Evolutionary conservation across 1,140 invertebrate species (phyloP).

Genomic region (Ips typographus): DNA sequence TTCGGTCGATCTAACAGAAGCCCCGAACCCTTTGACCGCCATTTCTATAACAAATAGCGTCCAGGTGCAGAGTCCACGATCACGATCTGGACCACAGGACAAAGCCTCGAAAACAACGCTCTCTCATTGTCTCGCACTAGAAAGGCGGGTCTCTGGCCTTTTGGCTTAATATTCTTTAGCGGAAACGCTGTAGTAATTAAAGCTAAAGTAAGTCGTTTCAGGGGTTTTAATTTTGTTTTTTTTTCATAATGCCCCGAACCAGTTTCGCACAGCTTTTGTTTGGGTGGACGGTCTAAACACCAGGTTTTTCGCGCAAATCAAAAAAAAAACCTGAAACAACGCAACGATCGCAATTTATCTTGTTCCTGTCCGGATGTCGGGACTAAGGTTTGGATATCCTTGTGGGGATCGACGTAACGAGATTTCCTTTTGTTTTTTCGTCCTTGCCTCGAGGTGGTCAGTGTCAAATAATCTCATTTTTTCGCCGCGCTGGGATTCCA

Average conservation of each 20-base stretch:
- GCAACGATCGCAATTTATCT: conserved; percentile 12
- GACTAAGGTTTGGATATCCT: conserved; percentile 13
- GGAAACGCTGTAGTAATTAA: conserved; percentile 18
- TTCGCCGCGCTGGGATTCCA: conserved; percentile 17
- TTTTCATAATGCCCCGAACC: conserved; percentile 2
- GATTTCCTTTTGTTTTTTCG: conserved; percentile 35
- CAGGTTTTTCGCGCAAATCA: background rate
- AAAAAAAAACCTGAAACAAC: conserved; percentile 3
- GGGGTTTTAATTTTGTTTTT: background rate
- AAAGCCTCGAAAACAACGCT: conserved; percentile 34
- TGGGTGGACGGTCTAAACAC: background rate
- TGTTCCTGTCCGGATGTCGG: conserved; percentile 11
- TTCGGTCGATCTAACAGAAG: conserved; percentile 33
- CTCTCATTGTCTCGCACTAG: conserved; percentile 20
- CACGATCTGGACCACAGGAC: conserved; percentile 33
- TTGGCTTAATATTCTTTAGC: conserved; percentile 9
- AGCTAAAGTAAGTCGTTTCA: conserved; percentile 16
- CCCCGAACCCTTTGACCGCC: conserved; percentile 30
- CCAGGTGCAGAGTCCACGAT: conserved; percentile 34
- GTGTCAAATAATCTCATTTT: conserved; percentile 36
- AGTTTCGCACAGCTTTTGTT: background rate
- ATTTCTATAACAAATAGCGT: conserved; percentile 31
- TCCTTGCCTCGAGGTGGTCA: conserved; percentile 30
- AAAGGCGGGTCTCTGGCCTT: conserved; percentile 23
- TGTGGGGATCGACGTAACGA: conserved; percentile 22